Base-by-base conservation (phyloP, 2,888 invertebrate genomes). In the Salticus scenicus region DNA sequence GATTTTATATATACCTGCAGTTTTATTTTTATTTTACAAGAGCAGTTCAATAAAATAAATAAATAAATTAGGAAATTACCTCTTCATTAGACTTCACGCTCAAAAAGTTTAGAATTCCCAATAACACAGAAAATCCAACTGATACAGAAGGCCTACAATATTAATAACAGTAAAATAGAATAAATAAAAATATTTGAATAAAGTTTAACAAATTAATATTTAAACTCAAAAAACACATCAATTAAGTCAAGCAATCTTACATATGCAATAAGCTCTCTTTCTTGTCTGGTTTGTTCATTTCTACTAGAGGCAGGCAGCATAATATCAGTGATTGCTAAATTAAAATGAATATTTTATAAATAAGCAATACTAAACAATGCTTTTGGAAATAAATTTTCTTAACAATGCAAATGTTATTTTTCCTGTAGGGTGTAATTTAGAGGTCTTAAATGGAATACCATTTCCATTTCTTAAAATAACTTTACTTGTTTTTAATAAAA, bases 91-190 rank as follows among this genome's bases (percentile, higher is more conserved):
- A 24, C 27, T 28, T 30, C 14, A 37, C 30, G 1, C 20, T 4
- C n/a, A 72, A 27, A 17, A 79, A 70, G 17, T 74, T 76, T 17
- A 86, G 31, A 37, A 86, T 72, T 63, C 86, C 86, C 14, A 80
- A 63, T 1, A 86, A 27, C 20, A 86, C 86, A 47, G 86, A 80
- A 72, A 86, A 86, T 31, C 86, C 86, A 47, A 86, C 57, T 28
- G 80, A 80, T 57, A 86, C 31, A 41, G 80, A 71, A 27, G 75
- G 74, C n/a, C 86, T 86, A 57, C 0, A 51, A 5, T n/a, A 30
- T 64, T 20, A 41, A 69, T 30, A 33, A n/a, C 20, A 69, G 33
- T 7, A 14, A 24, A 24, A 10, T 47, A 47, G 12, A 24, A 27
- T 14, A 66, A 66, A 28, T 30, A 24, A 33, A 70, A 70, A 37